Evolutionary conservation across 2,113 vertebrate species (phyloP).

Genomic region (Engystomops pustulosus): DNA sequence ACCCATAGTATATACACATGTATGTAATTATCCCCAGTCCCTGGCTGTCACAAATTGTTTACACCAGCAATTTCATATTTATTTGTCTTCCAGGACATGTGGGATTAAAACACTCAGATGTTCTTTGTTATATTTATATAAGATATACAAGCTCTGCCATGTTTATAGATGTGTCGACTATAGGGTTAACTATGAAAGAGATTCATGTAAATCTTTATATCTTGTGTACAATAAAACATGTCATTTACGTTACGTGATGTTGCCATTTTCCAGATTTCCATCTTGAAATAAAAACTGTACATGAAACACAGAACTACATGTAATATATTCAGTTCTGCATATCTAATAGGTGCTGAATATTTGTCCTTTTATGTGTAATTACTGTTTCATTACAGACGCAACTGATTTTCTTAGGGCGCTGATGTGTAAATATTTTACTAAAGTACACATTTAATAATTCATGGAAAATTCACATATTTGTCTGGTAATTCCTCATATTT

Average conservation of each 20-base stretch:
- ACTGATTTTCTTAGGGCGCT: constrained; percentile 17
- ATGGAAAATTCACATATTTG: constrained; percentile 47
- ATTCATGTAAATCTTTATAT: background rate
- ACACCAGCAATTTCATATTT: background rate
- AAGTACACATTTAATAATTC: constrained; percentile 48
- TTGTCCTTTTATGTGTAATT: constrained; percentile 5
- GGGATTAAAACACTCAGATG: background rate
- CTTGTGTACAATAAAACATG: background rate
- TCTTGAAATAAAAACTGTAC: background rate
- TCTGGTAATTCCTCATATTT: constrained; percentile 33
- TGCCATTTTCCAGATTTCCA: background rate
- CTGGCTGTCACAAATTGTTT: background rate
- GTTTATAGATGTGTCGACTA: background rate
- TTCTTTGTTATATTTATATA: background rate
- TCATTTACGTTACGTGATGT: background rate
- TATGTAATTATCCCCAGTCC: background rate
- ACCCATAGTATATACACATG: background rate
- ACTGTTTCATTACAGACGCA: background rate
- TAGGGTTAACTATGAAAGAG: background rate
- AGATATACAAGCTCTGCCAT: background rate
- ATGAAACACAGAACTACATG: background rate
- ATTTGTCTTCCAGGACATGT: background rate
- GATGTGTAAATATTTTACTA: constrained; percentile 41
- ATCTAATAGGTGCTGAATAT: background rate
- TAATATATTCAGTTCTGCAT: background rate